Evolutionary conservation across 2,113 vertebrate genomes (phyloP).

Genomic region (Eclectus roratus): DNA sequence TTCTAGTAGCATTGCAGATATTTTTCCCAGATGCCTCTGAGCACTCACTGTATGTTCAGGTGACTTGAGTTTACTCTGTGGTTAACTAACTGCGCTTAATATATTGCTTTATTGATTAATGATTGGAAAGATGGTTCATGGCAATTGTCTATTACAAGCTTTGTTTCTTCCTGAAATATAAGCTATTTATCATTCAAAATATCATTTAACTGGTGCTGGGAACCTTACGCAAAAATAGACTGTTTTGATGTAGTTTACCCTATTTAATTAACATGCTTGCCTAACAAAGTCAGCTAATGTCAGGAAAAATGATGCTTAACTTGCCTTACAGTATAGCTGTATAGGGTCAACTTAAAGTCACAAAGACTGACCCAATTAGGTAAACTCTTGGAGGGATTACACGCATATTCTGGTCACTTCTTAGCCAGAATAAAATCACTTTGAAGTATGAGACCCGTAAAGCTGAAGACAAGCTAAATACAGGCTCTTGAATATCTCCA

Average conservation of each 20-base stretch:
- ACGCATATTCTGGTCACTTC: background rate
- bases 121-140: background rate
- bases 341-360: background rate
- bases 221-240: background rate
- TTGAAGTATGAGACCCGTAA: background rate
- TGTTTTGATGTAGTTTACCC: background rate
- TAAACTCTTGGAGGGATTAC: constrained; percentile 7
- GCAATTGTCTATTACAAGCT: background rate
- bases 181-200: background rate
- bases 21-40: background rate
- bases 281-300: background rate
- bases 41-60: background rate
- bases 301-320: background rate
- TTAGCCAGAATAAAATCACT: constrained; percentile 31
- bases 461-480: constrained; percentile 12
- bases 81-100: background rate
- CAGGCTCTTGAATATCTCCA: background rate
- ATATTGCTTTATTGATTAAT: background rate
- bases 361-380: background rate
- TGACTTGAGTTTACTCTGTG: background rate
- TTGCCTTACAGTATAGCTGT: background rate
- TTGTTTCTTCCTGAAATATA: background rate
- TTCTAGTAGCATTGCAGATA: background rate
- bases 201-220: background rate
- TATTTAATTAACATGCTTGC: background rate